phyloP scores from a whole-genome alignment of 2,797 vertebrate species.

The Phataginus tricuspis region DNA sequence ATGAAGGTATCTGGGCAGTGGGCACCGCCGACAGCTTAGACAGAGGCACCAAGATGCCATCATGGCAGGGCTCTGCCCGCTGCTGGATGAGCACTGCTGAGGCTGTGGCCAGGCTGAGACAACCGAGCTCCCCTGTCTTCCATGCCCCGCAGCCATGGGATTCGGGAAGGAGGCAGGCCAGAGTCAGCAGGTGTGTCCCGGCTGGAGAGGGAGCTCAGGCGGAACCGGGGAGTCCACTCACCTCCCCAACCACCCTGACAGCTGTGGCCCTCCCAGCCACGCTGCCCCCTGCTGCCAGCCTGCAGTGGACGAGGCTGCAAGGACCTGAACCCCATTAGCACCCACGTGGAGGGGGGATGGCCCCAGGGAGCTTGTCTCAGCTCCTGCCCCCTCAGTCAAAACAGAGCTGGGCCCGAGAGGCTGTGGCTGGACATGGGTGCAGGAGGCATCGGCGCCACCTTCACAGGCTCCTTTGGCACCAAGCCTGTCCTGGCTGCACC shows the following conservation, averaged over 20 bases:
- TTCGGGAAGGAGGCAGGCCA: too few species aligned
- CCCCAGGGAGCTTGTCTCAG: neutral
- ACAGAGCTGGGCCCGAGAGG: neutral
- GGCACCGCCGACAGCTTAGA: neutral
- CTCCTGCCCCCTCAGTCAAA: neutral
- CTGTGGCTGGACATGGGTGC: neutral
- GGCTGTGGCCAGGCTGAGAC: neutral
- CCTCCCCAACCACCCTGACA: neutral
- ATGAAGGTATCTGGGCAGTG: neutral
- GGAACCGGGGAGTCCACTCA: too few species aligned
- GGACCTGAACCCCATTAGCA: neutral
- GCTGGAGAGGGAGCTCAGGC: neutral
- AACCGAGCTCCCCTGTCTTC: neutral
- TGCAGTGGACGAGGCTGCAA: neutral
- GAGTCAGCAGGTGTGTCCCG: conserved; percentile 13
- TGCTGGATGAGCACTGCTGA: neutral
- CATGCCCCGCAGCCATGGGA: neutral
- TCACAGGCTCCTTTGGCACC: neutral
- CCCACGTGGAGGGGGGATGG: neutral
- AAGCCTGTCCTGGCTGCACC: fast-evolving
- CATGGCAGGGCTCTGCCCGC: neutral
- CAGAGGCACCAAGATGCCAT: neutral
- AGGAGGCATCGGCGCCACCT: neutral
- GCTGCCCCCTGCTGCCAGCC: conserved; percentile 42
- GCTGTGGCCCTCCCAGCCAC: neutral